phyloP scores from a whole-genome alignment of 2,888 invertebrate species.

The Leucophenga maculata region DNA sequence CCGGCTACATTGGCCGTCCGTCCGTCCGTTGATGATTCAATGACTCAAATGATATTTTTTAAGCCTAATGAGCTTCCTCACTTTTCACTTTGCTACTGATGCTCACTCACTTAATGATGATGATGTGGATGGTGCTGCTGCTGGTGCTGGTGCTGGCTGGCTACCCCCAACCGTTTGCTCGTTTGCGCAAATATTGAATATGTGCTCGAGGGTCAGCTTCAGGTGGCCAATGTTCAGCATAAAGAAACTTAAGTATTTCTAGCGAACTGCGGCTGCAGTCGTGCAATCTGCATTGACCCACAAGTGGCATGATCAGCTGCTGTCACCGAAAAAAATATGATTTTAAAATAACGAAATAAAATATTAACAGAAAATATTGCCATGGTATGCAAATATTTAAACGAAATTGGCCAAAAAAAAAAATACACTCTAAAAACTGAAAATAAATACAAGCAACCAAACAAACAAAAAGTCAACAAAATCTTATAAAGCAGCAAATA shows the following conservation, averaged over 20 bases:
- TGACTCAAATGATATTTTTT: constrained; percentile 37
- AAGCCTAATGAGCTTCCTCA: constrained; percentile 18
- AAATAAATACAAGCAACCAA: constrained; percentile 1
- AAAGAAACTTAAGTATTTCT: constrained; percentile 6
- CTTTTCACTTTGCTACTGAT: constrained; percentile 21
- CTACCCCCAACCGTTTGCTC: neutral
- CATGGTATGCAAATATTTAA: neutral
- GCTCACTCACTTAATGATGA: constrained; percentile 19
- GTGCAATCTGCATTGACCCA: neutral
- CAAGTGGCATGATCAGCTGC: neutral
- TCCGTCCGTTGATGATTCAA: constrained; percentile 18
- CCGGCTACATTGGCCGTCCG: neutral
- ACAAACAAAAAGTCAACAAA: constrained; percentile 13
- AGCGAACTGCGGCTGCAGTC: neutral
- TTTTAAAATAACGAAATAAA: too few species aligned
- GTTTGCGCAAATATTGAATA: constrained; percentile 25
- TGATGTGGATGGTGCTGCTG: neutral
- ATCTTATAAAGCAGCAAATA: constrained; percentile 18
- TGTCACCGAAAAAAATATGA: too few species aligned
- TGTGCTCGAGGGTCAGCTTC: constrained; percentile 24
- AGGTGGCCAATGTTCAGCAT: neutral
- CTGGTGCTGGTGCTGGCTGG: too few species aligned
- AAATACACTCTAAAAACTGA: neutral
- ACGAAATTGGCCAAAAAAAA: neutral
- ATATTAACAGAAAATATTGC: too few species aligned